Conservation (phyloP, 2,888 invertebrate species). For the Cosmorhoe ocellata region DNA sequence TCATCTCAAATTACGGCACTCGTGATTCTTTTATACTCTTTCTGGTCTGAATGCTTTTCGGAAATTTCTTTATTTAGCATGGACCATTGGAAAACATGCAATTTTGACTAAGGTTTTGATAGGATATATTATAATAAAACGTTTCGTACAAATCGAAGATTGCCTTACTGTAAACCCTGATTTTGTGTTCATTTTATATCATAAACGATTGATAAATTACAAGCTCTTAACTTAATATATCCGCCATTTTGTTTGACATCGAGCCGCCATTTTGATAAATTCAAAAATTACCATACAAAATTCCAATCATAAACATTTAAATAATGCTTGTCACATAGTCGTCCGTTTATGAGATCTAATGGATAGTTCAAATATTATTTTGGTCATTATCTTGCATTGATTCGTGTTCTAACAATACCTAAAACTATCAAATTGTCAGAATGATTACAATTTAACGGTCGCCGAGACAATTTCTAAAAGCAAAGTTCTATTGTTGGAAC, state of each 20-base stretch:
- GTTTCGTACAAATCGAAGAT: constrained; percentile 5
- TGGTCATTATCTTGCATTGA: constrained; percentile 21
- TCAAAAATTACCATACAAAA: background rate
- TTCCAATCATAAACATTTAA: background rate
- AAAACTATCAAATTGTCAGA: constrained; percentile 3
- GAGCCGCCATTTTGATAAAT: constrained; percentile 4
- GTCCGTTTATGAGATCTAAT: constrained; percentile 21
- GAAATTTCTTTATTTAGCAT: constrained; percentile 39
- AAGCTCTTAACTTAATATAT: background rate
- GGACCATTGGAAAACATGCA: constrained; percentile 33
- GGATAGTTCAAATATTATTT: constrained; percentile 5
- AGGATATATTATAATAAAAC: constrained; percentile 11
- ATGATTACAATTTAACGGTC: constrained; percentile 30
- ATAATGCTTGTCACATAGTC: constrained; percentile 5
- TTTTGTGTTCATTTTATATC: constrained; percentile 18
- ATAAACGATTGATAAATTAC: constrained; percentile 20
- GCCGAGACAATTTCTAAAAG: constrained; percentile 32
- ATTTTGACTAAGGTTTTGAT: constrained; percentile 33
- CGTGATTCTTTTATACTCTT: constrained; percentile 7
- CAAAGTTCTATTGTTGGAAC: constrained; percentile 42
- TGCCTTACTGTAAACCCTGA: constrained; percentile 12
- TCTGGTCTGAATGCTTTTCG: constrained; percentile 20
- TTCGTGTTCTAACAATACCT: constrained; percentile 26
- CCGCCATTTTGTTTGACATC: constrained; percentile 16
- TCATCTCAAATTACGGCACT: background rate